phyloP scores from a whole-genome alignment of 2,888 invertebrate genomes.

The Conus canariensis region DNA sequence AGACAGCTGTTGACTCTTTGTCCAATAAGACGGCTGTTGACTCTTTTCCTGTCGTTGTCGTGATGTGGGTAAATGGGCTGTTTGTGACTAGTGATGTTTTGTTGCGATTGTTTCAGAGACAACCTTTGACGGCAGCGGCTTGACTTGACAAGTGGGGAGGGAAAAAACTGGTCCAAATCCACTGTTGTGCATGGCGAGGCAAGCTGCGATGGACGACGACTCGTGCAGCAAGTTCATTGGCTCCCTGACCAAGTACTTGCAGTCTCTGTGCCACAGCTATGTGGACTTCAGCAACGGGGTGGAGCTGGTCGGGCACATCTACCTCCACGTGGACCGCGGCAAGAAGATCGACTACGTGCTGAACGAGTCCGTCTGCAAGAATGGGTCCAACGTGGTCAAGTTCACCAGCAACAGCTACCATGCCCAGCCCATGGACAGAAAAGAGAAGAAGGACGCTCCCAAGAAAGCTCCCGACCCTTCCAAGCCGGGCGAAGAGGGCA shows the following conservation, averaged over 20 bases:
- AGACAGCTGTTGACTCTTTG: no score
- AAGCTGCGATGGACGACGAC: constrained; percentile 35
- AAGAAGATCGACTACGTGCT: constrained; percentile 42
- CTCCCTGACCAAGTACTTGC: constrained; percentile 39
- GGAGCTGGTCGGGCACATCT: constrained; percentile 39
- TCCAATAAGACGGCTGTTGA: no score
- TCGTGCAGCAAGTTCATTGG: constrained; percentile 41
- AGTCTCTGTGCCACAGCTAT: constrained; percentile 43
- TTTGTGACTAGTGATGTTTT: no score
- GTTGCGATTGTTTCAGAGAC: constrained; percentile 8
- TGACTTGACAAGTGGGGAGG: not conserved
- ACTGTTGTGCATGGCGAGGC: not conserved
- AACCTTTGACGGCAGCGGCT: not conserved
- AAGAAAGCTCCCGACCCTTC: constrained; percentile 11
- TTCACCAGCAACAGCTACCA: constrained; percentile 46
- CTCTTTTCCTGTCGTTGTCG: no score
- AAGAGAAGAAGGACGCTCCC: constrained; percentile 17
- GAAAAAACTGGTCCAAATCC: not conserved
- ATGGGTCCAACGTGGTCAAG: constrained; percentile 41
- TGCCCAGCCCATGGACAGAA: constrained; percentile 28
- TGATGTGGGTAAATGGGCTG: no score
- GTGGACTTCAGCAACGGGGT: constrained; percentile 38
- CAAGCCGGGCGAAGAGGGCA: not conserved
- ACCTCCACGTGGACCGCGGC: constrained; percentile 35
- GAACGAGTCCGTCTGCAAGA: constrained; percentile 41